Evolutionary conservation across 92 coral and sea anemone genomes (phyloP).

Genomic region (Porites lobata): DNA sequence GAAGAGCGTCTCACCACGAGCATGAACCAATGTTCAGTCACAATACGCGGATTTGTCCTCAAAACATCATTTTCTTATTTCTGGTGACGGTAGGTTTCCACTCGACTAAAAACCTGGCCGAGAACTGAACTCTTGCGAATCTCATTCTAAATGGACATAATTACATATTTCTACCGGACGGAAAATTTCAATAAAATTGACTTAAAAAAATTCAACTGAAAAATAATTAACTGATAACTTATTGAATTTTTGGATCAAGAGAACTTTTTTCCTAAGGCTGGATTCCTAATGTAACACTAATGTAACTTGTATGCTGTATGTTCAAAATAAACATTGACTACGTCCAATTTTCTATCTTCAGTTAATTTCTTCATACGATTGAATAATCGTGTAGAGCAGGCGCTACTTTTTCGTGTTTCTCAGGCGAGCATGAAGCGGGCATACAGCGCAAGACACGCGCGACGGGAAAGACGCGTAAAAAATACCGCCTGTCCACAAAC

Average conservation of each 20-base stretch:
- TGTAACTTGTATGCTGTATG: background rate
- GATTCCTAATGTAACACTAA: background rate
- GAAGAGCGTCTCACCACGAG: conserved; percentile 43
- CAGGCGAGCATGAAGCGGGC: too few species aligned
- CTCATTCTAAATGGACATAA: background rate
- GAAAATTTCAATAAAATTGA: background rate
- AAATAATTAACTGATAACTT: background rate
- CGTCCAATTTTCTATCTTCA: background rate
- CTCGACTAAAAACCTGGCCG: conserved; percentile 1
- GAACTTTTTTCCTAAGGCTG: background rate
- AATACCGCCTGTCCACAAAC: too few species aligned
- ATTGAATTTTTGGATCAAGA: background rate
- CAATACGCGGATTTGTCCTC: conserved; percentile 6
- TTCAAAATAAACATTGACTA: background rate
- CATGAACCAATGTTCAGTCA: conserved; percentile 38
- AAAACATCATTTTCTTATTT: background rate
- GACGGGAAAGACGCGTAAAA: too few species aligned
- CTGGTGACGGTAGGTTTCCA: background rate
- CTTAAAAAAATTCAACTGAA: background rate
- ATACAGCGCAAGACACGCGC: too few species aligned
- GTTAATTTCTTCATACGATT: too few species aligned
- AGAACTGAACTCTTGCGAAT: conserved; percentile 5
- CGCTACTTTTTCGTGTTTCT: too few species aligned
- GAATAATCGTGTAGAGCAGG: too few species aligned
- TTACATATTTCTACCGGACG: background rate